phyloP scores from a whole-genome alignment of 1,140 invertebrate genomes.

The Solenopsis fugax region DNA sequence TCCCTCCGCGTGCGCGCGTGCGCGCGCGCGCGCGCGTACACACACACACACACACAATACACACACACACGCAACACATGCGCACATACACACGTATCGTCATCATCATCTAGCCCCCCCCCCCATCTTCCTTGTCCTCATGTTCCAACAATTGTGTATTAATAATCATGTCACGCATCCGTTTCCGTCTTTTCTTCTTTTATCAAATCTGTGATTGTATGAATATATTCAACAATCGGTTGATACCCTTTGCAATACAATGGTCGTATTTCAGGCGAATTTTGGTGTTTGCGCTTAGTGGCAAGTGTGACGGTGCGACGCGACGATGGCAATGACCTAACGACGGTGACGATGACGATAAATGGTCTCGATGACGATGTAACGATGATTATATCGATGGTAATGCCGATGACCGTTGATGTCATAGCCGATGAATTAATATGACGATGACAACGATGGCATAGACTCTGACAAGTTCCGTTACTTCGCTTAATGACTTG shows the following conservation, averaged over 20 bases:
- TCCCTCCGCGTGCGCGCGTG: constrained; percentile 12
- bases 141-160: constrained; percentile 30
- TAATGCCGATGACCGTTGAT: constrained; percentile 62
- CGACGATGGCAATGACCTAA: constrained; percentile 53
- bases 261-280: constrained; percentile 68
- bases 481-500: constrained; percentile 81
- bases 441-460: constrained; percentile 75
- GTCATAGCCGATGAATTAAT: constrained; percentile 62
- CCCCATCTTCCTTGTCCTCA: constrained; percentile 22
- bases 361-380: constrained; percentile 37
- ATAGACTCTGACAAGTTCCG: constrained; percentile 79
- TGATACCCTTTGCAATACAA: constrained; percentile 61
- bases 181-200: constrained; percentile 16
- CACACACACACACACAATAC: constrained; percentile 14
- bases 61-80: constrained; percentile 10
- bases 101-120: constrained; percentile 48
- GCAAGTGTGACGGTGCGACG: constrained; percentile 56
- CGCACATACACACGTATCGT: constrained; percentile 45
- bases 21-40: neutral
- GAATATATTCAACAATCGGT: constrained; percentile 66
- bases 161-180: constrained; percentile 39
- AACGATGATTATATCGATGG: constrained; percentile 59
- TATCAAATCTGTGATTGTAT: constrained; percentile 55
- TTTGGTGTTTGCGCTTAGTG: constrained; percentile 68
- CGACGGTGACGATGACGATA: constrained; percentile 47